Percentiles rank a stretch among this genome's conserved stretches.
Evolutionary conservation across 2,888 invertebrate species (phyloP).

Genomic region (Idaea straminata): DNA sequence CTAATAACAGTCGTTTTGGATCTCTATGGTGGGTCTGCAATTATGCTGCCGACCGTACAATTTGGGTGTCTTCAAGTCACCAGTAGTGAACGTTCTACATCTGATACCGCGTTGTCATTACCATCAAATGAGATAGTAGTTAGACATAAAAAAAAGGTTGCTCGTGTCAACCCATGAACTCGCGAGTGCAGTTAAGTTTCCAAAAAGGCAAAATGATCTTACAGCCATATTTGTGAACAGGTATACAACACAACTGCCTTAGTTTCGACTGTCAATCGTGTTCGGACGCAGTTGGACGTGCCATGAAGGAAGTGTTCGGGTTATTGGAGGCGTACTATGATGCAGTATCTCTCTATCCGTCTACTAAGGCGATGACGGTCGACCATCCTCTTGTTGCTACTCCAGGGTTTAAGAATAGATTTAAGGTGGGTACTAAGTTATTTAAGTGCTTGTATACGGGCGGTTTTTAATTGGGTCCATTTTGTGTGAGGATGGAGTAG

Average conservation of each 20-base stretch:
- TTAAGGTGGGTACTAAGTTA: conserved; percentile 69
- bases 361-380: conserved; percentile 87
- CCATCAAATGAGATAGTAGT: too few species aligned
- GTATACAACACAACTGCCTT: conserved; percentile 79
- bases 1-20: too few species aligned
- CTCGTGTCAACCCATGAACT: too few species aligned
- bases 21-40: too few species aligned
- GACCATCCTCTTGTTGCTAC: conserved; percentile 86
- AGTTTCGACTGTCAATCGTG: conserved; percentile 86
- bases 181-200: too few species aligned
- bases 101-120: too few species aligned
- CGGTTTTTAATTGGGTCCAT: too few species aligned
- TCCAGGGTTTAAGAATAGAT: conserved; percentile 82
- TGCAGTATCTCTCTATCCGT: conserved; percentile 91
- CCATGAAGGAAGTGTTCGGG: conserved; percentile 86
- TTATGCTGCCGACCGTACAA: too few species aligned
- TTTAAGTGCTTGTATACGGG: neutral
- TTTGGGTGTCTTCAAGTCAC: too few species aligned
- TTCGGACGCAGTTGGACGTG: conserved; percentile 85
- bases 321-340: conserved; percentile 86
- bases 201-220: neutral
- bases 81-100: too few species aligned
- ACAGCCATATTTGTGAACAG: conserved; percentile 4
- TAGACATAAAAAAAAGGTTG: too few species aligned
- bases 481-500: too few species aligned